Conservation (phyloP, 2,888 invertebrate species). For the Microctonus hyperodae region DNA sequence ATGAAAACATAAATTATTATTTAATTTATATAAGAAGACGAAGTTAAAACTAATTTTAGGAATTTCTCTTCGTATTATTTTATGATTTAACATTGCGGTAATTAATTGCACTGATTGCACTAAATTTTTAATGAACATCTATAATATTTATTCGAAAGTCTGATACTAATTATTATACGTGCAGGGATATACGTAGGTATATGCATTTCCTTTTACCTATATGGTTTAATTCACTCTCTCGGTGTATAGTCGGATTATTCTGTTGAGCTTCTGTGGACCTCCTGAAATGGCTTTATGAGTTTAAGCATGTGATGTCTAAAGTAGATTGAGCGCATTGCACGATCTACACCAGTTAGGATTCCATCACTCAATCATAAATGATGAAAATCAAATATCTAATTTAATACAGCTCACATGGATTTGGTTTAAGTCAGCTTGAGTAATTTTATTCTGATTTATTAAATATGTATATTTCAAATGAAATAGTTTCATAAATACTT, state of each 20-base stretch:
- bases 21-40: background rate
- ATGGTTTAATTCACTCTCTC: constrained; percentile 13
- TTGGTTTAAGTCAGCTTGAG: background rate
- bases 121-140: constrained; percentile 57
- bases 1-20: background rate
- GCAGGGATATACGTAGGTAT: background rate
- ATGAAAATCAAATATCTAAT: constrained; percentile 21
- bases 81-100: constrained; percentile 60
- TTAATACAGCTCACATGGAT: background rate
- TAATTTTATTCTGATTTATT: background rate
- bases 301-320: constrained; percentile 9
- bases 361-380: constrained; percentile 26
- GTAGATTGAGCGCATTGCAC: constrained; percentile 12
- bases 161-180: background rate
- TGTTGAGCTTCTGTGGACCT: background rate
- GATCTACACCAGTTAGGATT: constrained; percentile 27
- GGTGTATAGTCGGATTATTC: constrained; percentile 13
- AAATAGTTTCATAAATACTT: background rate
- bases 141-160: background rate
- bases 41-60: constrained; percentile 46
- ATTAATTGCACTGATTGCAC: constrained; percentile 64
- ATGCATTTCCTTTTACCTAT: background rate
- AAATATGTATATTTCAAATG: background rate
- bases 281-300: constrained; percentile 23
- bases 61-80: background rate